Conservation (phyloP, 2,113 vertebrate species). For the Agapornis roseicollis region DNA sequence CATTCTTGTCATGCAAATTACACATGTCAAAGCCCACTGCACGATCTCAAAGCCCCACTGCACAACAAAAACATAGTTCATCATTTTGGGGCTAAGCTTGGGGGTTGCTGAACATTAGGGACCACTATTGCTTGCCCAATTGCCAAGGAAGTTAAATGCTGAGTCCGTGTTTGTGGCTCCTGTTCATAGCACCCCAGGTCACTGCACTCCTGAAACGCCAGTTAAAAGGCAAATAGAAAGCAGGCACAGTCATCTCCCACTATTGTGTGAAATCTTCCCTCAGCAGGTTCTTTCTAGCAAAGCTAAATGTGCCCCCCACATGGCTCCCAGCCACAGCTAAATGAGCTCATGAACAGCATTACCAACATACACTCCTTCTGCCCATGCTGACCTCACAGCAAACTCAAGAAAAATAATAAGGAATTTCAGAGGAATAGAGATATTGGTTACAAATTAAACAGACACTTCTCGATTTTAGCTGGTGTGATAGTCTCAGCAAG, state of each 20-base stretch:
- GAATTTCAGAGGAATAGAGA: neutral
- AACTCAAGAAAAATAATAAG: neutral
- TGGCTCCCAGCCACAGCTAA: neutral
- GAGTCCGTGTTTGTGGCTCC: neutral
- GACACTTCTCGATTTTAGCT: neutral
- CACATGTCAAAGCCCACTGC: neutral
- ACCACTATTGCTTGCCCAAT: neutral
- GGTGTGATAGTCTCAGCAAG: neutral
- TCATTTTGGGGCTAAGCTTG: neutral
- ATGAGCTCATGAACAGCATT: neutral
- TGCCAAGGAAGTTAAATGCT: neutral
- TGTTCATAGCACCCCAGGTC: neutral
- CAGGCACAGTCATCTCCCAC: neutral
- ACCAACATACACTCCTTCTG: neutral
- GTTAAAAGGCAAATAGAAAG: neutral
- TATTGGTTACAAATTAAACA: neutral
- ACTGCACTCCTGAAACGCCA: neutral
- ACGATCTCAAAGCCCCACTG: neutral
- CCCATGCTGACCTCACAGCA: neutral
- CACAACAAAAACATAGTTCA: neutral
- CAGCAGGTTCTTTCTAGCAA: neutral
- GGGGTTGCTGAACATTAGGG: neutral
- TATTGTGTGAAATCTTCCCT: neutral
- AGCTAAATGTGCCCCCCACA: fast-evolving
- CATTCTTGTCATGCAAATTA: neutral